These are phyloP conservation scores for Sitophilus oryzae DNA, from an alignment of 1,140 invertebrate species.

Conservation along the genomic window DNA sequence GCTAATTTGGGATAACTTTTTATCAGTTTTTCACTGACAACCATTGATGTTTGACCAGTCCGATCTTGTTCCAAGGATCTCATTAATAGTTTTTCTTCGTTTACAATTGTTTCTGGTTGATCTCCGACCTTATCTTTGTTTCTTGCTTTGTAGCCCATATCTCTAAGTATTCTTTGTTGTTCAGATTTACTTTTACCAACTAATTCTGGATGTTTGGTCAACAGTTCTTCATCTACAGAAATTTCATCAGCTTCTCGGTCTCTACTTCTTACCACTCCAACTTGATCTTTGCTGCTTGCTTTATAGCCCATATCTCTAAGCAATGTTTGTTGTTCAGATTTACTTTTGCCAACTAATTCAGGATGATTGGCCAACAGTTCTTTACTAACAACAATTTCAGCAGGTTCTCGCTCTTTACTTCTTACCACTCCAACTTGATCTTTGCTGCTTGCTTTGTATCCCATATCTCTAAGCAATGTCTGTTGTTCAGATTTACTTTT, in stretches of 20 bases:
- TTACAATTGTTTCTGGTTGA: not conserved
- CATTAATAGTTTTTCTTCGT: not conserved
- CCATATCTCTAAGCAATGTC: not conserved
- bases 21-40: not conserved
- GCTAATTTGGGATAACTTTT: not conserved
- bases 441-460: no score
- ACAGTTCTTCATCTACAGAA: not conserved
- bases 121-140: not conserved
- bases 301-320: not conserved
- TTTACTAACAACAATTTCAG: no score
- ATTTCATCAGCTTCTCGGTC: no score
- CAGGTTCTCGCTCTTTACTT: no score
- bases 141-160: not conserved
- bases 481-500: conserved; percentile 2
- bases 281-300: no score
- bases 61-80: not conserved
- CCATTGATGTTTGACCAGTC: not conserved
- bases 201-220: conserved; percentile 8
- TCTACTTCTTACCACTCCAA: no score
- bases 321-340: not conserved
- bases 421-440: no score
- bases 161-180: conserved; percentile 6
- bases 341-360: not conserved
- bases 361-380: not conserved
- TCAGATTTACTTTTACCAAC: conserved; percentile 1